Conservation (phyloP, 2,797 vertebrate species). For the Alauda arvensis region DNA sequence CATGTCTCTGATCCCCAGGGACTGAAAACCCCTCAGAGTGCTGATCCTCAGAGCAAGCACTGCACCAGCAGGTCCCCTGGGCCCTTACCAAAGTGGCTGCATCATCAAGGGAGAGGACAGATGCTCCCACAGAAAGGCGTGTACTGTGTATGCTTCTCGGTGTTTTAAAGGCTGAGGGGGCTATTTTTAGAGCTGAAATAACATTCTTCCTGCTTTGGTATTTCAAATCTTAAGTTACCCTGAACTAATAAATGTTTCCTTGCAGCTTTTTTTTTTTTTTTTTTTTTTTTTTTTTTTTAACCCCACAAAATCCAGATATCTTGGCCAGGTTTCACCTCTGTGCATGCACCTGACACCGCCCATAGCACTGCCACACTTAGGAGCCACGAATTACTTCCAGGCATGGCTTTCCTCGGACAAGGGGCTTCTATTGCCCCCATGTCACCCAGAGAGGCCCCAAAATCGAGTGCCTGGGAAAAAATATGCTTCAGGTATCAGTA, state of each 20-base stretch:
- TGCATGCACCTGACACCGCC: rapidly evolving
- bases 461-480: background rate
- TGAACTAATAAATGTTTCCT: background rate
- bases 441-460: background rate
- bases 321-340: background rate
- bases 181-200: constrained; percentile 16
- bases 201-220: background rate
- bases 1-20: rapidly evolving
- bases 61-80: background rate
- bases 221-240: background rate
- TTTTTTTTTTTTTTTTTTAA: background rate
- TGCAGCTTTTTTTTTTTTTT: background rate
- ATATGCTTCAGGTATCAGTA: background rate
- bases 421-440: background rate
- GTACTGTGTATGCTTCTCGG: rapidly evolving
- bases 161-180: background rate
- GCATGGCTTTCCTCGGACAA: background rate
- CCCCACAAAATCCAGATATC: background rate
- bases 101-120: background rate
- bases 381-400: background rate
- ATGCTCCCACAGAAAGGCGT: background rate
- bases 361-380: background rate
- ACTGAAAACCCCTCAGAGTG: background rate
- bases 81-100: background rate
- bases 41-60: background rate